Evolutionary conservation across 2,888 invertebrate species (phyloP), one percentile per base, ranked within the genome.

Genomic region (Drosophila meridiana): DNA sequence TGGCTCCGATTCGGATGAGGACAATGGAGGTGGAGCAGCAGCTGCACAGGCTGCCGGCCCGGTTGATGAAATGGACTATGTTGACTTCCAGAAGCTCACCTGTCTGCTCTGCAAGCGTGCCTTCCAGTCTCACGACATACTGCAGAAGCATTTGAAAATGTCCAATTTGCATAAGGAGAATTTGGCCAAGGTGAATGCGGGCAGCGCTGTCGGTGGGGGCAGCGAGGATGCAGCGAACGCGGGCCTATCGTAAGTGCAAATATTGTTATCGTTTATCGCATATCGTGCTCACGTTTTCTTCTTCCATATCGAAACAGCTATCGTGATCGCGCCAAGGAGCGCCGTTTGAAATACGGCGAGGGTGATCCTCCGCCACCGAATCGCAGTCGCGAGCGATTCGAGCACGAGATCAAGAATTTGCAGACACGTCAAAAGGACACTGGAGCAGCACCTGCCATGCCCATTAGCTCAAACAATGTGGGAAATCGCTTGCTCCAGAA

Each of bases 121-220:
- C 91, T 98, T 99, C 92, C 97, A 97, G 2, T 97, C 97, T 26
- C 95, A 95, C 57, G 99, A 99, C 69, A 97, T 97, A 1, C 94
- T 99, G 14, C 95, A 95, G 11, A 97, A 98, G 91, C 99, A 99
- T 93, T 96, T 97, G 76, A 97, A 98, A 85, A 94, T 99, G 91
- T 99, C 99, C 0, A 97, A 98, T 78, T 94, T 99, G 64, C 99
- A 99, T 92, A 98, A 98, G 88, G 97, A 97, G 90, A 98, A 98
- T 92, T 93, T 98, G 53, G 92, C 57, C 91, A 78, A 79, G 13
- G 26, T 76, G 3, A 78, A 79, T 28, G 14, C 56, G 47, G 30
- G 36, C 77, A 62, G 69, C 62, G 47, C 69, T 26, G 73, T 53
- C 0, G 43, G 47, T 28, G 48, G 36, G 4, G 52, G 40, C 20